These are phyloP conservation scores for Cyrtonyx montezumae DNA, from an alignment of 2,113 vertebrate species.

Conservation along the genomic window DNA sequence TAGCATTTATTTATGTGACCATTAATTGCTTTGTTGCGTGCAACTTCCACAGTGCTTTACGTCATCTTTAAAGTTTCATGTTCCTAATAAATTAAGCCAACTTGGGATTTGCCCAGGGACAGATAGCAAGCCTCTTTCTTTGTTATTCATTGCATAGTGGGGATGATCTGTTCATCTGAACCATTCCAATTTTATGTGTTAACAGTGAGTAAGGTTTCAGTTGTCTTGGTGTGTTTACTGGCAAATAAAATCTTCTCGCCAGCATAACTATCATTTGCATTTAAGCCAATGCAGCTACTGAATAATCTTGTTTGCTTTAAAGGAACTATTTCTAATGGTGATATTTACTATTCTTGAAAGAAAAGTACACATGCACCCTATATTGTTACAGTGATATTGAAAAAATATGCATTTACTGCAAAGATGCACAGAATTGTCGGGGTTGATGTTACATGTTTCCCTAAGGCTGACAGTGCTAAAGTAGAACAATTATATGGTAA, in stretches of 20 bases:
- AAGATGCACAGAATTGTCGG: not conserved
- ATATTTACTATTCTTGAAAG: not conserved
- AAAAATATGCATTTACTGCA: not conserved
- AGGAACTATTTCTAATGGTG: not conserved
- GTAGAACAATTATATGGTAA: conserved; percentile 50
- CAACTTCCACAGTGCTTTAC: not conserved
- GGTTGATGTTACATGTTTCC: not conserved
- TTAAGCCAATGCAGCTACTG: not conserved
- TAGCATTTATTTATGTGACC: not conserved
- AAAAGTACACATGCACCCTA: not conserved
- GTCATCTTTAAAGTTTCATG: not conserved
- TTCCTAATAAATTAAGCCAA: not conserved
- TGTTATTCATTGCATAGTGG: not conserved
- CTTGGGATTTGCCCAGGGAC: not conserved
- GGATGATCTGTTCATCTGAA: not conserved
- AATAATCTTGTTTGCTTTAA: not conserved
- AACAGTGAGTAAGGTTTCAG: not conserved
- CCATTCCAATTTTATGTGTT: not conserved
- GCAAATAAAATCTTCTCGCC: not conserved
- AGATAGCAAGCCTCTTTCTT: not conserved
- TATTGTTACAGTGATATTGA: conserved; percentile 35
- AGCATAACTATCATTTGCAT: not conserved
- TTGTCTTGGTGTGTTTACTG: not conserved
- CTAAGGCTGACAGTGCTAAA: not conserved
- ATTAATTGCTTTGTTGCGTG: rapidly evolving